phyloP scores from a whole-genome alignment of 1,140 invertebrate species.

The Nasonia longicornis region DNA sequence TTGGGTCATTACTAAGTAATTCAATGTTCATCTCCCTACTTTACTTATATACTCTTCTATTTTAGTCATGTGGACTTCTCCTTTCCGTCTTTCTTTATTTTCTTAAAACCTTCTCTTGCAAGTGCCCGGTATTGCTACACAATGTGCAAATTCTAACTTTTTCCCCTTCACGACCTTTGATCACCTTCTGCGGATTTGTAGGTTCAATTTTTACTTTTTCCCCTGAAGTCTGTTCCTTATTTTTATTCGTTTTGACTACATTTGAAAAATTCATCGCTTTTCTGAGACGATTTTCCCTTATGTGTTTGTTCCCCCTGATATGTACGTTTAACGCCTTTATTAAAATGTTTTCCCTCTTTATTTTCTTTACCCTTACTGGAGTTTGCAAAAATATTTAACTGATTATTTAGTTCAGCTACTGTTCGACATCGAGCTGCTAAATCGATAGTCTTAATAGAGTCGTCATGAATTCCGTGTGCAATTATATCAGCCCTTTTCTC shows the following conservation, averaged over 20 bases:
- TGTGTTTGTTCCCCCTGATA: background rate
- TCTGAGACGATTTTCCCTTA: background rate
- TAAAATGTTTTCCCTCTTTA: background rate
- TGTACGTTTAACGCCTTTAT: background rate
- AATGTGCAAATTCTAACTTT: background rate
- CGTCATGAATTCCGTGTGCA: conserved; percentile 26
- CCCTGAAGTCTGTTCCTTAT: background rate
- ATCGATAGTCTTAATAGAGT: conserved; percentile 11
- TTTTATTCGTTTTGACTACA: background rate
- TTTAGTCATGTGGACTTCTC: background rate
- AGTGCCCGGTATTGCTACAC: background rate
- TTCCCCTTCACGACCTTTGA: no score
- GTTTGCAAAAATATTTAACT: background rate
- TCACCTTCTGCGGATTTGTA: no score
- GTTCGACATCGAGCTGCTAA: conserved; percentile 13
- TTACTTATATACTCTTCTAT: conserved; percentile 43
- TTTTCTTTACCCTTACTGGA: background rate
- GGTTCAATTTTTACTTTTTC: background rate
- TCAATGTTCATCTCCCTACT: conserved; percentile 48
- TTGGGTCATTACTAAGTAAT: conserved; percentile 54
- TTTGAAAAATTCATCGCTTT: background rate
- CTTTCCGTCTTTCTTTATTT: background rate
- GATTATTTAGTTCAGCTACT: conserved; percentile 26
- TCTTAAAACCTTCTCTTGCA: background rate
- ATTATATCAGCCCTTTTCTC: conserved; percentile 27